phyloP scores from a whole-genome alignment of 2,888 invertebrate species.

The Zaprionus bogoriensis region DNA sequence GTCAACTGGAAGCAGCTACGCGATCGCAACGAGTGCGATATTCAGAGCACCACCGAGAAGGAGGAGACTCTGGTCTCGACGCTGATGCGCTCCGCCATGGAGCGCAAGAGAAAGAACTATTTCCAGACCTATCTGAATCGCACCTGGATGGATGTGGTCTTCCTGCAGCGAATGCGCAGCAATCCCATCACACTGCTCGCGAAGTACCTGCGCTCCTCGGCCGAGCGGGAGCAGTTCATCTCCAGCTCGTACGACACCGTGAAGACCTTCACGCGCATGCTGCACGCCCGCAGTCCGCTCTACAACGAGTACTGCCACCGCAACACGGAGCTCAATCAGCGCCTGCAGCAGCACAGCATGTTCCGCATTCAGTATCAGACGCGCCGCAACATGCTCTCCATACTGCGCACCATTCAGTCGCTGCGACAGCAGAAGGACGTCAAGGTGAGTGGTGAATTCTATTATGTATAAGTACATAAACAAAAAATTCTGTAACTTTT shows the following conservation, averaged over 20 bases:
- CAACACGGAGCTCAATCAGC: neutral
- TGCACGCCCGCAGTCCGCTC: slow-evolving; percentile 64
- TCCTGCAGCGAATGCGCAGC: slow-evolving; percentile 38
- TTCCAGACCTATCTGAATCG: slow-evolving; percentile 50
- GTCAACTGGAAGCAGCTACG: slow-evolving; percentile 28
- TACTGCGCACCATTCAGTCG: slow-evolving; percentile 40
- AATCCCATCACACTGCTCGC: slow-evolving; percentile 36
- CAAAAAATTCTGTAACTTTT: too few species aligned
- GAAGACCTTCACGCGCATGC: slow-evolving; percentile 52
- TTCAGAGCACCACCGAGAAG: slow-evolving; percentile 34
- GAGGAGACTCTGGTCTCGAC: slow-evolving; percentile 32
- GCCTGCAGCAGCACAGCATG: slow-evolving; percentile 42
- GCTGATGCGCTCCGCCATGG: slow-evolving; percentile 42
- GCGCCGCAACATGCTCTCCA: slow-evolving; percentile 60
- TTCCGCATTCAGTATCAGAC: slow-evolving; percentile 63
- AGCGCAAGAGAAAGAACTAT: slow-evolving; percentile 56
- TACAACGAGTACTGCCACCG: slow-evolving; percentile 44
- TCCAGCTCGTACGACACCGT: slow-evolving; percentile 18
- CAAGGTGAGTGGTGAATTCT: slow-evolving; percentile 35
- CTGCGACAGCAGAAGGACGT: slow-evolving; percentile 35
- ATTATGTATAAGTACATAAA: too few species aligned
- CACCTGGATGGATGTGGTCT: slow-evolving; percentile 48
- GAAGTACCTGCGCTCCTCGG: slow-evolving; percentile 1
- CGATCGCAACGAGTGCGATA: slow-evolving; percentile 36
- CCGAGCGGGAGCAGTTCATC: slow-evolving; percentile 19